Percentiles rank a stretch among this genome's conserved stretches.
Conservation (phyloP, 2,113 vertebrate genomes). For the Genyomyrus donnyi region DNA sequence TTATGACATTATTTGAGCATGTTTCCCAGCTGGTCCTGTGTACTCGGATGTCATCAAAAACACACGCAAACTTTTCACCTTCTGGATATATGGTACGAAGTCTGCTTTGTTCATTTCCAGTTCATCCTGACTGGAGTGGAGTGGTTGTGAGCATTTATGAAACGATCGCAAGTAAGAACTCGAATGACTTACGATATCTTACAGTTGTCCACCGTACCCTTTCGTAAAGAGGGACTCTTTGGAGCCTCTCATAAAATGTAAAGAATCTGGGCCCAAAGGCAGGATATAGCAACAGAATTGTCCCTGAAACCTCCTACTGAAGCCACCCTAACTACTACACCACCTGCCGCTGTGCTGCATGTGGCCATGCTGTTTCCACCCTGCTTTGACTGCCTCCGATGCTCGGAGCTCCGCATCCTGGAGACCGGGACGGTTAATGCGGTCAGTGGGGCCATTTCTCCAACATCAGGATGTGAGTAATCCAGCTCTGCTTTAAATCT, state of each 20-base stretch:
- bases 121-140: neutral
- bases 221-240: neutral
- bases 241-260: neutral
- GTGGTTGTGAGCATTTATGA: neutral
- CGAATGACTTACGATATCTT: neutral
- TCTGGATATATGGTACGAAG: neutral
- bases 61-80: neutral
- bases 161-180: neutral
- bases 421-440: neutral
- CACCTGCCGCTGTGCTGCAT: neutral
- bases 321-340: neutral
- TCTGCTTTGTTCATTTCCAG: neutral
- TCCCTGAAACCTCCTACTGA: neutral
- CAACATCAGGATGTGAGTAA: conserved; percentile 5
- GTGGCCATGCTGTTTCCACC: neutral
- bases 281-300: neutral
- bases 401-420: neutral
- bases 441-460: neutral
- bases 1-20: neutral
- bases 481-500: neutral
- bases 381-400: neutral
- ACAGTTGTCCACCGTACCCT: neutral
- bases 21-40: neutral
- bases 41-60: neutral
- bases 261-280: neutral